Base-by-base conservation (phyloP, 2,113 vertebrate genomes). In the Scophthalmus maximus region DNA sequence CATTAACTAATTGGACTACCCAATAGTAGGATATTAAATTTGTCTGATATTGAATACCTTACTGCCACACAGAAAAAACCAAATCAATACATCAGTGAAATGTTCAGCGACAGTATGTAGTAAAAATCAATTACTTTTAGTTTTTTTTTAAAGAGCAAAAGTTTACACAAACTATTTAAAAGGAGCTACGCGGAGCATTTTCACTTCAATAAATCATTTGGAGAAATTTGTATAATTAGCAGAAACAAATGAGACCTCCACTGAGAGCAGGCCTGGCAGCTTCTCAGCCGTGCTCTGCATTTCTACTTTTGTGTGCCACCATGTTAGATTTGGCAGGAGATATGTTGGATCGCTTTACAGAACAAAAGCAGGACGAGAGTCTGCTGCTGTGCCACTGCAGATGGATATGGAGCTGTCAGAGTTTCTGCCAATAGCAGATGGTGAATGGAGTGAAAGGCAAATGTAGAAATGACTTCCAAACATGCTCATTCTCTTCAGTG, bases 141-240 rank as follows among this genome's bases (percentile, higher is more conserved):
- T n/a, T n/a, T n/a, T n/a, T n/a, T n/a, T n/a, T n/a, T n/a, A n/a
- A n/a, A 51, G 52, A 68, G 63, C 46, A 58, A 53, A 34, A 57
- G 34, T 65, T 68, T 25, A 70, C 51, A 55, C 55, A 74, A 80
- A 80, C 20, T 32, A 42, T 52, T 46, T 66, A 30, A 68, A 74
- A 22, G 26, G 27, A 18, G 15, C 27, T 36, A n/a, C 27, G 36
- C 5, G 0, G 52, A 52, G 70, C 34, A 26, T 64, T 77, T 73
- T 55, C 36, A 29, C 26, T 79, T 78, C 68, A 78, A 82, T 78
- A 66, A 83, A 68, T 81, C 44, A 78, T 82, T 77, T 83, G 27
- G 52, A 78, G 30, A 76, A 81, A 79, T 87, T 55, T 69, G 66
- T 51, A 58, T 81, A 66, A 87, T 85, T 83, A 87, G 72, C 40